Evolutionary conservation across 2,888 invertebrate species (phyloP), one percentile per base, ranked within the genome.

Genomic region (Arrhopalites spinosus): DNA sequence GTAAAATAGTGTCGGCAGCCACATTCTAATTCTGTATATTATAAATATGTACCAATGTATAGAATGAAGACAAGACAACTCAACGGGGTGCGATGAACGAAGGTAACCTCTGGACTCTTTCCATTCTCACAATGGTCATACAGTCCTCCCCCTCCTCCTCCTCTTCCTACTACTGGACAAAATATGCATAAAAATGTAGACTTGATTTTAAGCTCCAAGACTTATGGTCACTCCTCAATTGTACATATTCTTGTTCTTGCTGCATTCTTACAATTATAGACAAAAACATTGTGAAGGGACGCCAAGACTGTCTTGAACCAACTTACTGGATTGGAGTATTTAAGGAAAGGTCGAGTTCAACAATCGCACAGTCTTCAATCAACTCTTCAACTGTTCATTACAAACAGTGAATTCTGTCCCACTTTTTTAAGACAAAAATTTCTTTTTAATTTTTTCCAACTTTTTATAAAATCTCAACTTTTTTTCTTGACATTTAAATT

Each of bases 31-130:
- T 61, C 23, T 63, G 30, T 50, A 5, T 13, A 50, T 13, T 17
- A 3, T 2, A 15, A n/a, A 17, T 13, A 11, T 56, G n/a, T 56
- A 61, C 15, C 3, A n/a, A 61, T 3, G 13, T 13, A 29, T 1
- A 17, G 5, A n/a, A 5, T 3, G 64, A 30, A 64, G 36, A 64
- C 17, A 23, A 23, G 23, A 59, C 20, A 59, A 23, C 11, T 59
- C 59, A 23, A 59, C 59, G 68, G 27, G 68, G 47, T 30, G 53
- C 27, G 30, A n/a, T 69, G 56, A 69, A 56, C 27, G 68, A 50
- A 50, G 68, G 50, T 68, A 47, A 68, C 68, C 68, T 66, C 68
- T 27, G 3, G 36, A 36, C 3, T 36, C 3, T 36, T 7, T 11
- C 3, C 36, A 36, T 36, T 11, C 36, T 36, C 53, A 53, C 17